Percentiles rank a stretch among this genome's conserved stretches.
Conservation (phyloP, 2,888 invertebrate genomes). For the Bembecia ichneumoniformis region DNA sequence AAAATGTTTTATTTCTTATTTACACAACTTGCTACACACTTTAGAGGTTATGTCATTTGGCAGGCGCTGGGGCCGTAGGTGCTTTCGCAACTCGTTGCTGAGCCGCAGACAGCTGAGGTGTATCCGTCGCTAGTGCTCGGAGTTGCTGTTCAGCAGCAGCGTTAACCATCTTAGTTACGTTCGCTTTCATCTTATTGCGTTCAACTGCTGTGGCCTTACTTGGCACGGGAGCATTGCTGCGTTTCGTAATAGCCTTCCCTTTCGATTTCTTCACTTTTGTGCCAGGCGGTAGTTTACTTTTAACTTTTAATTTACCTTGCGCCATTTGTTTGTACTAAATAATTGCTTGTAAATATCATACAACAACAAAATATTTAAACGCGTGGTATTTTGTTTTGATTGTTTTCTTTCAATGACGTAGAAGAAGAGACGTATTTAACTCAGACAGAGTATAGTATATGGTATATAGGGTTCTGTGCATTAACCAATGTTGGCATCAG, state of each 20-base stretch:
- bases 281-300: constrained; percentile 72
- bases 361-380: neutral
- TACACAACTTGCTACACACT: neutral
- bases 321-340: constrained; percentile 58
- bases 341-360: neutral
- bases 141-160: constrained; percentile 78
- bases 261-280: constrained; percentile 69
- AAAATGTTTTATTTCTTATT: too few relatives aligned
- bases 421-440: too few relatives aligned
- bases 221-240: constrained; percentile 76
- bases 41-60: constrained; percentile 25
- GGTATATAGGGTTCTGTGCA: too few relatives aligned
- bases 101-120: constrained; percentile 65
- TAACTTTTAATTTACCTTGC: constrained; percentile 79
- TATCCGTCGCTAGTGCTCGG: constrained; percentile 68
- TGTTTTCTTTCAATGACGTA: too few relatives aligned
- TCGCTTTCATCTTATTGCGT: constrained; percentile 75
- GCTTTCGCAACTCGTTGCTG: constrained; percentile 53
- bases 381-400: too few relatives aligned
- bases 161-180: constrained; percentile 79
- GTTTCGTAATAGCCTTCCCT: constrained; percentile 70
- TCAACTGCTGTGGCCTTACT: constrained; percentile 75
- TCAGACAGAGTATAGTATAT: too few relatives aligned
- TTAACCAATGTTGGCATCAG: too few relatives aligned
- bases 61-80: constrained; percentile 49